Base-by-base conservation (phyloP, 2,888 invertebrate species). In the Leptinotarsa juncta region DNA sequence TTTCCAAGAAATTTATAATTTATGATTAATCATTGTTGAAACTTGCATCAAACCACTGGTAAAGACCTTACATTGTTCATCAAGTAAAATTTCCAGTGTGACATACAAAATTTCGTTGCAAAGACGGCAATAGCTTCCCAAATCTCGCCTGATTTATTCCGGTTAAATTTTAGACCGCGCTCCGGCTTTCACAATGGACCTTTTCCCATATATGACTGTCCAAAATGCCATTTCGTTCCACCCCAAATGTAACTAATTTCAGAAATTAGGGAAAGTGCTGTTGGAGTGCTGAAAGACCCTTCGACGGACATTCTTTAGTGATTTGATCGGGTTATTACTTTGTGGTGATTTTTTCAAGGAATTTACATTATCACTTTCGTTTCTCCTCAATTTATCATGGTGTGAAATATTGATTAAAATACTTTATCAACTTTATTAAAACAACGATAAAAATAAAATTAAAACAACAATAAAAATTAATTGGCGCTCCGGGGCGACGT, bases 101-200 rank as follows among this genome's bases (percentile, higher is more conserved):
- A 82, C 79, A 79, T 80, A 75, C 79, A 72, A 81, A 83, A 82
- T 81, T 80, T 82, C 74, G 72, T 70, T 73, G 77, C 81, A 80
- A 82, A 84, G 83, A 84, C 81, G 81, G 82, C 83, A 81, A 83
- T 83, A 81, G 82, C 83, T 84, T 83, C 81, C 81, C 82, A 81
- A 84, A 84, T 84, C 83, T 84, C 83, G 81, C 80, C 79, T 85
- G 84, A 86, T 86, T 86, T 85, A 85, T 85, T 83, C 83, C 81
- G 79, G 82, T 83, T 85, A 84, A 85, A 85, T 84, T 84, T 83
- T 80, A 74, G 77, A 70, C 76, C 73, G 75, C 76, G 71, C 73
- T 53, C 65, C 32, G 57, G 20, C 57, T 55, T 69, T 60, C 69
- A 71, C 73, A 73, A 75, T 71, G 73, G 70, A 76, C 73, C 73